These are phyloP conservation scores for Ceratitis capitata DNA, from an alignment of 1,140 invertebrate genomes.

Conservation along the genomic window DNA sequence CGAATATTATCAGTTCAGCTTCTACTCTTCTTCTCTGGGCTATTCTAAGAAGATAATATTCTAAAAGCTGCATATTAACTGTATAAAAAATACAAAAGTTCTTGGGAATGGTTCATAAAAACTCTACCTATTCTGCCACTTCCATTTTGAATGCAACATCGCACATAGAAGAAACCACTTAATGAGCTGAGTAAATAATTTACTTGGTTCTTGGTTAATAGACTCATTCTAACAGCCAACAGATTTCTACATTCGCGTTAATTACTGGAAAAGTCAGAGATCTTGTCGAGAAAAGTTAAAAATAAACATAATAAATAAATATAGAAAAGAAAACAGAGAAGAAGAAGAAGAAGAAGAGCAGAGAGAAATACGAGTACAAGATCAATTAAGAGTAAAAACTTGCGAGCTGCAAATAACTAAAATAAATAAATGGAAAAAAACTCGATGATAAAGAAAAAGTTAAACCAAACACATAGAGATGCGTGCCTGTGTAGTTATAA, in stretches of 20 bases:
- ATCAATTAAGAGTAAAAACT: constrained; percentile 8
- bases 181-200: neutral
- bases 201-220: neutral
- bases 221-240: neutral
- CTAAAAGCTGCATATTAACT: too few relatives aligned
- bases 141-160: neutral
- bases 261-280: neutral
- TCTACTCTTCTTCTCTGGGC: too few relatives aligned
- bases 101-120: too few relatives aligned
- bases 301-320: neutral
- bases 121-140: too few relatives aligned
- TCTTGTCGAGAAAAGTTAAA: neutral
- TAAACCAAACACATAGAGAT: neutral
- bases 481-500: too few relatives aligned
- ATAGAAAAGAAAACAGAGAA: neutral
- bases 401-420: neutral
- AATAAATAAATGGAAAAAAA: neutral
- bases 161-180: neutral
- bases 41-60: too few relatives aligned
- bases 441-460: neutral
- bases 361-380: neutral
- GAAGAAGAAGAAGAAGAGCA: neutral
- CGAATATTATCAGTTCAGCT: too few relatives aligned
- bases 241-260: neutral
- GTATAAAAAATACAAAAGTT: too few relatives aligned